A percentile compares a stretch with the other conserved stretches of the same genome.
These are phyloP conservation scores for Diglossa cyanea DNA, from an alignment of 2,797 vertebrate species.

Conservation along the genomic window DNA sequence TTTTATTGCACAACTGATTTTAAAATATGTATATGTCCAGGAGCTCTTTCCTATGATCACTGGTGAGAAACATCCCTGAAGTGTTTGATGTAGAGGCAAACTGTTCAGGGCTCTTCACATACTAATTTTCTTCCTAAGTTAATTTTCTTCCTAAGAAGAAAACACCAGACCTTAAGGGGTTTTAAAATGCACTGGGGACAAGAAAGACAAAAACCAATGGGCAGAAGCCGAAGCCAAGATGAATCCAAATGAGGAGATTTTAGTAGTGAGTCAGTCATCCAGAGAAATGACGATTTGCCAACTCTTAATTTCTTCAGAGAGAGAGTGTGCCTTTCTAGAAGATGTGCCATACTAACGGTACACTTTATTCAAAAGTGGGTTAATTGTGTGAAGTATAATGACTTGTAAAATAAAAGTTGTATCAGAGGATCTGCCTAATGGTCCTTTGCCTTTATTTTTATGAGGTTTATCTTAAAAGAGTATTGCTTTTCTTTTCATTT, in stretches of 20 bases:
- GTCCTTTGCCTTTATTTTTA: not conserved
- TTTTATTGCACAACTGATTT: not conserved
- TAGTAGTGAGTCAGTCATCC: conserved; percentile 56
- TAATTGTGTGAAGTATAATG: conserved; percentile 1
- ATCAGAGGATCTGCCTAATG: conserved; percentile 1
- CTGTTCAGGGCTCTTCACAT: not conserved
- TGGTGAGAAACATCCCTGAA: not conserved
- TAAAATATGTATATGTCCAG: not conserved
- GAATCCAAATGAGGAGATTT: conserved; percentile 56
- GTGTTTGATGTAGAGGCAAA: not conserved
- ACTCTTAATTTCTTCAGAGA: not conserved
- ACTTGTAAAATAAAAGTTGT: not conserved
- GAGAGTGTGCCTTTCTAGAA: not conserved
- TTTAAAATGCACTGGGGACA: not conserved
- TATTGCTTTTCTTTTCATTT: not conserved
- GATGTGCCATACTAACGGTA: not conserved
- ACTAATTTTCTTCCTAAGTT: conserved; percentile 9
- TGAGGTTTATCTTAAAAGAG: not conserved
- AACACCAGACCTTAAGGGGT: not conserved
- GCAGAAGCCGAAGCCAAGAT: conserved; percentile 31
- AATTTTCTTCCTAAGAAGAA: conserved; percentile 18
- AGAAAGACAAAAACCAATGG: conserved; percentile 14
- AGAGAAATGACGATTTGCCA: conserved; percentile 22
- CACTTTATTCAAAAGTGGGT: conserved; percentile 29
- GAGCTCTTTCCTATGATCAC: not conserved